Evolutionary conservation across 2,797 vertebrate genomes (phyloP).

Genomic region (Sarcophilus harrisii): DNA sequence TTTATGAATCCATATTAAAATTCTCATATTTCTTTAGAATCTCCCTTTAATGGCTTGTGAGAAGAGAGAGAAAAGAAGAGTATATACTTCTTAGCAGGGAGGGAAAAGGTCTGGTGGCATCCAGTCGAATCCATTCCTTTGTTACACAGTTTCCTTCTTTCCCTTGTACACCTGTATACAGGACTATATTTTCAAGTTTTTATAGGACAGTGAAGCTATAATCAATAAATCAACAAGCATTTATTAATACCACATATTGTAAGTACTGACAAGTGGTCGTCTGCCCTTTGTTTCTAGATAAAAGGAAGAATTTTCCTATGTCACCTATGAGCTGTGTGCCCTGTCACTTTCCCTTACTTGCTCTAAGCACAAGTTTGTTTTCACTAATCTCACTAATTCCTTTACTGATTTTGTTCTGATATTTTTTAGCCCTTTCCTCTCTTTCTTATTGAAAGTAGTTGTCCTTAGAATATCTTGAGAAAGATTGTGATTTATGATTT

Average conservation of each 20-base stretch:
- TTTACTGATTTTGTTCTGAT: background rate
- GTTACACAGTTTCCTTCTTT: background rate
- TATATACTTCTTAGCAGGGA: background rate
- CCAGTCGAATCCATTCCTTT: background rate
- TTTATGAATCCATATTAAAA: background rate
- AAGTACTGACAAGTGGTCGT: background rate
- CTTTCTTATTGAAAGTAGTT: background rate
- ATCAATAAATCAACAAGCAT: background rate
- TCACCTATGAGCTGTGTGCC: background rate
- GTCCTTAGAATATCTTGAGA: background rate
- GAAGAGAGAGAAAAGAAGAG: background rate
- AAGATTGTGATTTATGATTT: background rate
- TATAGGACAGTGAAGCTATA: background rate
- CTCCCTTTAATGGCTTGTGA: background rate
- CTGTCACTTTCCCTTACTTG: background rate
- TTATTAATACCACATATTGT: background rate
- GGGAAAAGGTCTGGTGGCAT: background rate
- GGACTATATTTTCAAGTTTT: background rate
- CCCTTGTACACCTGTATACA: background rate
- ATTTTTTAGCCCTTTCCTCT: background rate
- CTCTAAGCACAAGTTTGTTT: background rate
- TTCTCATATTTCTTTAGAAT: background rate
- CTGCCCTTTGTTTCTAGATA: background rate
- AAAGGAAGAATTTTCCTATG: too few relatives aligned
- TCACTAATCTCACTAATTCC: background rate